These are phyloP conservation scores for Acanthochromis polyacanthus DNA, from an alignment of 2,113 vertebrate species.

Conservation along the genomic window DNA sequence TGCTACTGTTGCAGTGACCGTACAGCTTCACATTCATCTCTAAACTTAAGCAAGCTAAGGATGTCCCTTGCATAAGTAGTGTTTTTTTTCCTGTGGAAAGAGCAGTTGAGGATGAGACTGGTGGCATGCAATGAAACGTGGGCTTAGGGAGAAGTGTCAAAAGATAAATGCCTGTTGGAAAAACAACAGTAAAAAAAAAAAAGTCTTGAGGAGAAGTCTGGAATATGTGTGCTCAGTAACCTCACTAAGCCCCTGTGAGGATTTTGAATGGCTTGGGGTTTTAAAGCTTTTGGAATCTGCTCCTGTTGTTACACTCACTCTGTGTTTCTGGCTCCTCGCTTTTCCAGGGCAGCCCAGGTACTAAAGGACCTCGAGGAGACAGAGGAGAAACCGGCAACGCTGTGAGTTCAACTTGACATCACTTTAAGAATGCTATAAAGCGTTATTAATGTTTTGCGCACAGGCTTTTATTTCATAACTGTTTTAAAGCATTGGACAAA, in stretches of 20 bases:
- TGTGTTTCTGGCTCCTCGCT: slow-evolving; percentile 49
- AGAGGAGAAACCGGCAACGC: slow-evolving; percentile 89
- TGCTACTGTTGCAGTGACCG: slow-evolving; percentile 36
- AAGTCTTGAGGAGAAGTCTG: slow-evolving; percentile 53
- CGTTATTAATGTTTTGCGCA: not conserved
- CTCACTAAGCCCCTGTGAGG: slow-evolving; percentile 52
- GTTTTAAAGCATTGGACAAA: not conserved
- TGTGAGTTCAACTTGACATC: slow-evolving; percentile 85
- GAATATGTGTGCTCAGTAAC: slow-evolving; percentile 61
- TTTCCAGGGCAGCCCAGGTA: slow-evolving; percentile 92
- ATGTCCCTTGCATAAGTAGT: slow-evolving; percentile 38
- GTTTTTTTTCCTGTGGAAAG: slow-evolving; percentile 56
- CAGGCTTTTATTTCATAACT: not conserved
- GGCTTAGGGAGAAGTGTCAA: slow-evolving; percentile 67
- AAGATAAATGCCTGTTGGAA: slow-evolving; percentile 72
- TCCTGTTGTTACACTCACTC: slow-evolving; percentile 65
- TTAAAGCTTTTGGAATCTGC: slow-evolving; percentile 66
- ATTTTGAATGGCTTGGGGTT: slow-evolving; percentile 56
- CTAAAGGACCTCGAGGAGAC: slow-evolving; percentile 96
- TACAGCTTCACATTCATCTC: not conserved
- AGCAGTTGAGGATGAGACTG: slow-evolving; percentile 53
- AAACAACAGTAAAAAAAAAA: slow-evolving; percentile 50
- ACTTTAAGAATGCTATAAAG: slow-evolving; percentile 1
- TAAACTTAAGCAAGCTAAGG: slow-evolving; percentile 39
- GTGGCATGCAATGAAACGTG: slow-evolving; percentile 54